phyloP scores from a whole-genome alignment of 2,888 invertebrate genomes.

The Pollenia amentaria region DNA sequence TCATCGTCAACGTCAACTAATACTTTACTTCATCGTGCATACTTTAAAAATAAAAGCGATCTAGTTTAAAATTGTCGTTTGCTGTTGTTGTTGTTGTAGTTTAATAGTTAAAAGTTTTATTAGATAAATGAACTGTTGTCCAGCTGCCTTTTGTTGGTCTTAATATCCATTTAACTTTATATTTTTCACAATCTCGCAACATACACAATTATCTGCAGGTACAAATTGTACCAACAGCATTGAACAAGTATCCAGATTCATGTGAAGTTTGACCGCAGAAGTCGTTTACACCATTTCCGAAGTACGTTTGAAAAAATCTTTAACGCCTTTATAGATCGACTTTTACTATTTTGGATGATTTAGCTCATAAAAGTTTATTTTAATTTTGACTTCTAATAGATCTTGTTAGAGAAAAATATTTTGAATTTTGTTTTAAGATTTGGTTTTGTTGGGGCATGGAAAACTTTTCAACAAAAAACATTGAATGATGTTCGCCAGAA shows the following conservation, averaged over 20 bases:
- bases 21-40: constrained; percentile 13
- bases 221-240: constrained; percentile 12
- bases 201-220: constrained; percentile 21
- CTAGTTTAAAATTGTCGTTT: constrained; percentile 20
- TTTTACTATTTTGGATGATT: too few species aligned
- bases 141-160: constrained; percentile 38
- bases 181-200: neutral
- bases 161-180: constrained; percentile 45
- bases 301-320: neutral
- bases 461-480: too few species aligned
- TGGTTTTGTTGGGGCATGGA: too few species aligned
- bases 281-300: constrained; percentile 1
- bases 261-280: constrained; percentile 11
- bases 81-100: constrained; percentile 34
- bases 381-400: too few species aligned
- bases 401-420: too few species aligned
- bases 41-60: constrained; percentile 40
- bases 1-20: constrained; percentile 11
- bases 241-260: neutral
- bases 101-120: constrained; percentile 55
- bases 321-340: too few species aligned
- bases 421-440: too few species aligned
- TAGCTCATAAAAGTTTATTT: too few species aligned
- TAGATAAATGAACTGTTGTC: constrained; percentile 64
- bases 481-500: too few species aligned